These are phyloP conservation scores for Epicauta chinensis DNA, from an alignment of 1,140 invertebrate species.

Conservation along the genomic window DNA sequence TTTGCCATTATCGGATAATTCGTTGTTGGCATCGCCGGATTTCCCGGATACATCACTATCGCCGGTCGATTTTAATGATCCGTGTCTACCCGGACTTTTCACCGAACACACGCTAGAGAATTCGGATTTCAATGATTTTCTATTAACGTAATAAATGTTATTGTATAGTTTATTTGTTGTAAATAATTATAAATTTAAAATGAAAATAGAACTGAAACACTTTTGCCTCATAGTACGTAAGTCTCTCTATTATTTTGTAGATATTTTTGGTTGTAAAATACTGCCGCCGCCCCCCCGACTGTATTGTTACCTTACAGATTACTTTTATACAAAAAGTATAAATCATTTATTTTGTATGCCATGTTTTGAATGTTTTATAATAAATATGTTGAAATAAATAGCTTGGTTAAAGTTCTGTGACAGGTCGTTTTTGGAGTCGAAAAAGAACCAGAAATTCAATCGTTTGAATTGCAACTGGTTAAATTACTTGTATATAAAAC, in stretches of 20 bases:
- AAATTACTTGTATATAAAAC: slow-evolving; percentile 5
- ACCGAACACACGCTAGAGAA: slow-evolving; percentile 30
- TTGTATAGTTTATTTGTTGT: background rate
- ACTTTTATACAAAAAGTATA: slow-evolving; percentile 4
- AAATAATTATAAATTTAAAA: slow-evolving; percentile 13
- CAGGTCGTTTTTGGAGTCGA: slow-evolving; percentile 1
- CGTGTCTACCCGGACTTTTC: slow-evolving; percentile 35
- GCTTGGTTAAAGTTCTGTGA: slow-evolving; percentile 9
- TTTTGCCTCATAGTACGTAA: slow-evolving; percentile 23
- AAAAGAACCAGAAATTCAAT: slow-evolving; percentile 13
- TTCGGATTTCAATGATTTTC: slow-evolving; percentile 37
- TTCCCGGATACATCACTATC: slow-evolving; percentile 38
- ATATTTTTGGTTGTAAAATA: slow-evolving; percentile 17
- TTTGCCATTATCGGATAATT: slow-evolving; percentile 44
- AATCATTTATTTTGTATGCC: slow-evolving; percentile 17
- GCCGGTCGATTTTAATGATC: slow-evolving; percentile 36
- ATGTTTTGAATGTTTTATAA: slow-evolving; percentile 21
- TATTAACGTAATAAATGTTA: slow-evolving; percentile 30
- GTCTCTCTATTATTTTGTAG: too few relatives aligned
- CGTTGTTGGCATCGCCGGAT: slow-evolving; percentile 37
- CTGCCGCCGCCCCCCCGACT: background rate
- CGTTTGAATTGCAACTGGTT: slow-evolving; percentile 4
- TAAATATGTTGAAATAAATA: slow-evolving; percentile 21
- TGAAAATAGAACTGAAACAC: slow-evolving; percentile 10
- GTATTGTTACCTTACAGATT: slow-evolving; percentile 24